Evolutionary conservation across 1,140 invertebrate species (phyloP).

Genomic region (Bombus ignitus): DNA sequence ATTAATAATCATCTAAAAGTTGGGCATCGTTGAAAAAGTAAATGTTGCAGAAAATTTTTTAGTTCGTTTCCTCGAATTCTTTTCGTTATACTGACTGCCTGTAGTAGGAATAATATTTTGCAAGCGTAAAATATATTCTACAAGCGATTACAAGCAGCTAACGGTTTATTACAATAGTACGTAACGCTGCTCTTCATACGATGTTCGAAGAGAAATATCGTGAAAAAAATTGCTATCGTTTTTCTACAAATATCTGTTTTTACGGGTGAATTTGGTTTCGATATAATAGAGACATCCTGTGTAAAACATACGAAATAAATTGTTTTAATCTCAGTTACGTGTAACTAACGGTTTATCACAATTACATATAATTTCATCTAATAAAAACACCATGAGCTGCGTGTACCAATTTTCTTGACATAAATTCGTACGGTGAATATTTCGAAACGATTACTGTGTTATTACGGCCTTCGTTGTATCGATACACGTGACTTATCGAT

Average conservation of each 20-base stretch:
- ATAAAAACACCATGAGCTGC: not conserved
- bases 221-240: not conserved
- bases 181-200: not conserved
- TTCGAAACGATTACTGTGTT: not conserved
- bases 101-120: not conserved
- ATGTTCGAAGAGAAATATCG: not conserved
- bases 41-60: not conserved
- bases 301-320: not conserved
- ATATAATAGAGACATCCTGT: not conserved
- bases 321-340: not conserved
- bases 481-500: constrained; percentile 16
- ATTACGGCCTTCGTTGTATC: constrained; percentile 6
- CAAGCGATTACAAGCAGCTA: not conserved
- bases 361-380: not conserved
- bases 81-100: not conserved
- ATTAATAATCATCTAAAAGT: not conserved
- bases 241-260: not conserved
- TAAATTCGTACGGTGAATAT: not conserved
- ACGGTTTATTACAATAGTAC: not conserved
- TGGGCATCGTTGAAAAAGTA: not conserved
- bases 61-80: not conserved
- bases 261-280: not conserved
- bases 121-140: constrained; percentile 2
- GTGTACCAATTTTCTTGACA: not conserved
- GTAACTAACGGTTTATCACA: not conserved